Conservation (phyloP, 37 sponge, comb jelly and placozoan genomes). For the Geodia barretti region DNA sequence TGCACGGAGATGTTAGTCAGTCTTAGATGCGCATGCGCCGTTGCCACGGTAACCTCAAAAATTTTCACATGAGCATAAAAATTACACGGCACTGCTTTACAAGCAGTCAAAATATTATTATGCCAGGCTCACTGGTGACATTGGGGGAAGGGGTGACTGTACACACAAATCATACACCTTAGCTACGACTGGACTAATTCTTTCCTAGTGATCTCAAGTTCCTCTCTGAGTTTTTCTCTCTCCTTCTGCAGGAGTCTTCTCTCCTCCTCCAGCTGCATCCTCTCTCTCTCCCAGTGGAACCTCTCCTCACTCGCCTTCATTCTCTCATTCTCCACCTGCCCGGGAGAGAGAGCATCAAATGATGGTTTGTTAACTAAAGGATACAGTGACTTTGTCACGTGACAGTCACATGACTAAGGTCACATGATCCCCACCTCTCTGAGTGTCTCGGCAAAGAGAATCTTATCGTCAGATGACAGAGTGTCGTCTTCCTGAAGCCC, state of each 20-base stretch:
- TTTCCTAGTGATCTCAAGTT: constrained; percentile 7
- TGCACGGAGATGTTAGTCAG: too few relatives aligned
- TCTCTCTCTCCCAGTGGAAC: constrained; percentile 67
- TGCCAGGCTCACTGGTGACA: too few relatives aligned
- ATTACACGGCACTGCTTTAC: too few relatives aligned
- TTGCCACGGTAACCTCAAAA: too few relatives aligned
- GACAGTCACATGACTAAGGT: background rate
- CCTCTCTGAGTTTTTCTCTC: constrained; percentile 23
- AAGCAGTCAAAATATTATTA: too few relatives aligned
- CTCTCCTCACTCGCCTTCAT: constrained; percentile 46
- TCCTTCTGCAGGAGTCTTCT: constrained; percentile 42
- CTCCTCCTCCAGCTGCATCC: constrained; percentile 57
- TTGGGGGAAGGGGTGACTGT: too few relatives aligned
- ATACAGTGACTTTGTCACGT: background rate
- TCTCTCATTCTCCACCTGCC: constrained; percentile 44
- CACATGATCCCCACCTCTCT: constrained; percentile 35
- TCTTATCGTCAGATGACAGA: constrained; percentile 23
- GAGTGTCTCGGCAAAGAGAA: constrained; percentile 42
- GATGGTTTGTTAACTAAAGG: too few relatives aligned
- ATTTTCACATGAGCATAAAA: too few relatives aligned
- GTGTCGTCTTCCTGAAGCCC: constrained; percentile 8
- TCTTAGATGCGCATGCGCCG: too few relatives aligned
- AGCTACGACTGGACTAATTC: background rate
- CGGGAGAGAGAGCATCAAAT: background rate
- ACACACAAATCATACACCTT: too few relatives aligned